Percentiles rank a stretch among this genome's conserved stretches.
Evolutionary conservation across 2,113 vertebrate genomes (phyloP).

Genomic region (Athene noctua): DNA sequence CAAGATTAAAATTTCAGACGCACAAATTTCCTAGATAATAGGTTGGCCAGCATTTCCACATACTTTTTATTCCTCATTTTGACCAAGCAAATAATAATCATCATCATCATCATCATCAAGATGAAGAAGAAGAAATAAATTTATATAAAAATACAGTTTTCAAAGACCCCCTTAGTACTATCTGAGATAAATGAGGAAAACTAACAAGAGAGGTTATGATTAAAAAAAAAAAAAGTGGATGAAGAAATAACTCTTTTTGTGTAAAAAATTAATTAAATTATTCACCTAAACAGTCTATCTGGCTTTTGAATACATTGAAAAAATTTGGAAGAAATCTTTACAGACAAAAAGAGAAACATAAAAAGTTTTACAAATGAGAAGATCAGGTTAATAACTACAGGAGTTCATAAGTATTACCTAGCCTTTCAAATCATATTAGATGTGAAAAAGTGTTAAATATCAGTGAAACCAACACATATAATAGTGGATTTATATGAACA

Average conservation of each 20-base stretch:
- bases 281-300: background rate
- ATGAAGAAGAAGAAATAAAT: background rate
- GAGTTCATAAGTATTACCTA: rapidly evolving
- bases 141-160: background rate
- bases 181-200: background rate
- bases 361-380: background rate
- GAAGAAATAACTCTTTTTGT: background rate
- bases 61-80: background rate
- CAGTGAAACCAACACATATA: background rate
- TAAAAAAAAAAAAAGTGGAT: background rate
- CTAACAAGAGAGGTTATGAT: background rate
- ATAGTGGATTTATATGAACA: background rate
- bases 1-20: background rate
- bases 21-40: background rate
- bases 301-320: background rate
- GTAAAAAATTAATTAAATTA: background rate
- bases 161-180: background rate
- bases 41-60: background rate
- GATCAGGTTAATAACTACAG: background rate
- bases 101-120: no score
- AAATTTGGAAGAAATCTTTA: background rate
- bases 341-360: background rate
- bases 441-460: background rate
- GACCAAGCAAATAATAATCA: background rate
- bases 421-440: background rate